Base-by-base conservation (phyloP, 1,140 invertebrate genomes). In the Zaprionus ornatus region DNA sequence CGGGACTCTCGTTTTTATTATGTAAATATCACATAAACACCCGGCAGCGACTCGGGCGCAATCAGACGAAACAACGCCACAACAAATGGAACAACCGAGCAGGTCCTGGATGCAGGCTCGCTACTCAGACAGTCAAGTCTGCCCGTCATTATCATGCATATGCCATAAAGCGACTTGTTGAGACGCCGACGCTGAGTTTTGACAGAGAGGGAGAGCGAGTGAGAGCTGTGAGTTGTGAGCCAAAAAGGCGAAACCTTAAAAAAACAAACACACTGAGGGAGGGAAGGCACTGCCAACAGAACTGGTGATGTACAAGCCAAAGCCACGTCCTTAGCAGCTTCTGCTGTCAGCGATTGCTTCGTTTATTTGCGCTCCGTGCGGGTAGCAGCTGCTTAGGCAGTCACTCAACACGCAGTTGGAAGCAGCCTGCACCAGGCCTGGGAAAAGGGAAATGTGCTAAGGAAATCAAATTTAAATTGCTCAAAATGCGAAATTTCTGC, bases 81-180 rank as follows among this genome's bases (percentile, higher is more conserved):
- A 79, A 50, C 40, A 73, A 69, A 77, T 63, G 69, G 74, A 88
- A 80, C 68, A 69, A 50, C 74, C 13, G 21, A 19, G n/a, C 19
- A 29, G n/a, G n/a, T 32, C 60, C 60, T 48, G 13, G 10, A 27
- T 62, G 61, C 67, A 57, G 61, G 60, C 50, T 17, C 12, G 45
- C 35, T 50, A 9, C 45, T 9, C 25, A 45, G 40, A n/a, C 5
- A 40, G 37, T 60, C 29, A 25, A 65, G 61, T 52, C 48, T 50
- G 65, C 71, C 74, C 86, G 76, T 90, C 86, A 90, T 90, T 90
- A 90, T 87, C 87, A 90, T 90, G 87, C 87, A 91, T 91, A 87
- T 90, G 82, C 86, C 86, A 90, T 91, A 90, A 91, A 87, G 82
- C 86, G 85, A 90, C 86, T 90, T 91, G 87, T 91, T 90, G 86